A percentile compares a stretch with the other conserved stretches of the same genome.
These are phyloP conservation scores for Rhodophaea formosa DNA, from an alignment of 2,888 invertebrate species.

Conservation along the genomic window DNA sequence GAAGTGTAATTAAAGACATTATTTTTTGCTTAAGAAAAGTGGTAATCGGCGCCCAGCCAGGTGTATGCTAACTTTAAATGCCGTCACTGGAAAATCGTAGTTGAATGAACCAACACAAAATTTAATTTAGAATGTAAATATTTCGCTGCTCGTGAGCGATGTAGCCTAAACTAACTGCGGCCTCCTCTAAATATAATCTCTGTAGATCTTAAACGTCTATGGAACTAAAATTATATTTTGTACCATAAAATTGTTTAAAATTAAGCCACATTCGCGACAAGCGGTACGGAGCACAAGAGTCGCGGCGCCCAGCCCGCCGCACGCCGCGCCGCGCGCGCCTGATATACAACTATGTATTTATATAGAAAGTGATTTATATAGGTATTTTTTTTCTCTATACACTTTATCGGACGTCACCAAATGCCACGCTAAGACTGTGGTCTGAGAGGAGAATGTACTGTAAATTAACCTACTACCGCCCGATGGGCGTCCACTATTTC, in stretches of 20 bases:
- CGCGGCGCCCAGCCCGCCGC: slow-evolving; percentile 17
- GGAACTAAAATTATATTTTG: slow-evolving; percentile 77
- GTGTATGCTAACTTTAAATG: too few species aligned
- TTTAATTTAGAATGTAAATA: neutral
- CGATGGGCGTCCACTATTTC: slow-evolving; percentile 39
- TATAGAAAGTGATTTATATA: slow-evolving; percentile 69
- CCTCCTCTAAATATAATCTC: slow-evolving; percentile 68
- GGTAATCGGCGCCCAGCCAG: too few species aligned
- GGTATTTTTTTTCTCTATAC: slow-evolving; percentile 64
- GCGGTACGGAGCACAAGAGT: slow-evolving; percentile 44
- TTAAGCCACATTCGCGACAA: slow-evolving; percentile 61
- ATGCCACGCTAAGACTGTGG: slow-evolving; percentile 56
- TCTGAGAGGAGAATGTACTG: slow-evolving; percentile 62
- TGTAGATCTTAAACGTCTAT: slow-evolving; percentile 73
- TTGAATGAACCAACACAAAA: neutral
- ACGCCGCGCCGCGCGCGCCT: slow-evolving; percentile 57
- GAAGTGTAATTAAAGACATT: too few species aligned
- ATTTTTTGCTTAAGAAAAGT: too few species aligned
- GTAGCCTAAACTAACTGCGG: neutral
- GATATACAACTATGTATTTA: slow-evolving; percentile 52
- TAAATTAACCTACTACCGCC: slow-evolving; percentile 51
- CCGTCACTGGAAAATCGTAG: neutral
- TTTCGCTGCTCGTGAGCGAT: neutral
- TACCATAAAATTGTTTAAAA: slow-evolving; percentile 70
- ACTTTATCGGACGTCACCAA: slow-evolving; percentile 73